Base-by-base conservation (phyloP, 2,797 vertebrate species). In the Eulemur rubriventer region DNA sequence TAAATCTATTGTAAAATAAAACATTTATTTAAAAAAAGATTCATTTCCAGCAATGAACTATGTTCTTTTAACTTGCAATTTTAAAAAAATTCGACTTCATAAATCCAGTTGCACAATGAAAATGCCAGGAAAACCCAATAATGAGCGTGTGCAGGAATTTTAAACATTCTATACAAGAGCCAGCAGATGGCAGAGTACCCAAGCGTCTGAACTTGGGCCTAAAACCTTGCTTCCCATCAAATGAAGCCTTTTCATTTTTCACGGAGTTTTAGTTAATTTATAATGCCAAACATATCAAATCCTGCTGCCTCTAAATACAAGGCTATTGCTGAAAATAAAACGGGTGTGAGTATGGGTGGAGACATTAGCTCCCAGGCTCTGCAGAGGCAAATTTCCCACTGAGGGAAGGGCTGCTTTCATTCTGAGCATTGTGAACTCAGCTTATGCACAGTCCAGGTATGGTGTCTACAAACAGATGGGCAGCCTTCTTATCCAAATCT, bases 161-260 rank as follows among this genome's bases (percentile, higher is more conserved):
- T 13, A 55, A 94, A 73, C 65, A 72, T 87, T 91, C 79, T 0
- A 0, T 0, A 11, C 3, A 4, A 43, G 48, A 72, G 24, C 98
- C 98, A 98, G 98, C 97, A 99, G 98, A 95, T 98, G 98, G 98
- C 98, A 98, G 98, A 92, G 94, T 95, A 96, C 50, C 85, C 98
- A 87, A 91, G 76, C 90, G 0, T 82, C 96, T 97, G 95, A 97
- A 90, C 10, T 22, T 2, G 7, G 11, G 2, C 78, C 59, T 89
- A 95, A 97, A 38, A 33, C 26, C 13, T 38, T 67, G 30, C 59
- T 13, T 4, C 46, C 3, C 11, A 1, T 0, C 55, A 78, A 63
- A 28, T 0, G 63, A 91, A 95, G 59, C 50, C 43, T 79, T 20
- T 63, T 20, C 55, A 75, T 95, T 94, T 82, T n/a, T 65, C 0